A percentile compares a stretch with the other conserved stretches of the same genome.
Evolutionary conservation across 2,113 vertebrate species (phyloP).

Genomic region (Prochilodus magdalenae): DNA sequence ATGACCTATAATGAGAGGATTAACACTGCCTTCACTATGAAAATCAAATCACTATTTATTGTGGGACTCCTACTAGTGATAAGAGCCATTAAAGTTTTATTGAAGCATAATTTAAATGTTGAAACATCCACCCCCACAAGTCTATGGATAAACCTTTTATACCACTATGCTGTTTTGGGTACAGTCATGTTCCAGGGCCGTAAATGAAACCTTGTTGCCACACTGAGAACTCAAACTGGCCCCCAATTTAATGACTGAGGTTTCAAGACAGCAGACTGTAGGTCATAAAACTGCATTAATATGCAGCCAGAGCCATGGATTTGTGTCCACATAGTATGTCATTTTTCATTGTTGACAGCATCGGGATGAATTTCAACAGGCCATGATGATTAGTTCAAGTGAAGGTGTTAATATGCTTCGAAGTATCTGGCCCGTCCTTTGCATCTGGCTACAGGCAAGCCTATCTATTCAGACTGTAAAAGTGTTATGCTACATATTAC

Average conservation of each 20-base stretch:
- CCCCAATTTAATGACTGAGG: neutral
- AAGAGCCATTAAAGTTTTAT: constrained; percentile 23
- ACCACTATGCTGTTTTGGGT: neutral
- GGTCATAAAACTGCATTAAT: neutral
- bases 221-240: neutral
- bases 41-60: neutral
- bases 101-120: neutral
- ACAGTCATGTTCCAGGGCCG: neutral
- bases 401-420: constrained; percentile 22
- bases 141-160: neutral
- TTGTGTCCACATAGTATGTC: neutral
- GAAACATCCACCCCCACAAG: neutral
- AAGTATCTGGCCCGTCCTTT: neutral
- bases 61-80: neutral
- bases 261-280: neutral
- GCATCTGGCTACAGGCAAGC: neutral
- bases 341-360: neutral
- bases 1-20: too few species aligned
- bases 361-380: constrained; percentile 7
- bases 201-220: neutral
- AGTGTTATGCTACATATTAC: neutral
- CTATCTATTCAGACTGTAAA: neutral
- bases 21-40: too few species aligned
- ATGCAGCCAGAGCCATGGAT: too few species aligned
- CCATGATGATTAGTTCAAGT: constrained; percentile 8